Conservation (phyloP, 2,888 invertebrate genomes). For the Eupithecia abbreviata region DNA sequence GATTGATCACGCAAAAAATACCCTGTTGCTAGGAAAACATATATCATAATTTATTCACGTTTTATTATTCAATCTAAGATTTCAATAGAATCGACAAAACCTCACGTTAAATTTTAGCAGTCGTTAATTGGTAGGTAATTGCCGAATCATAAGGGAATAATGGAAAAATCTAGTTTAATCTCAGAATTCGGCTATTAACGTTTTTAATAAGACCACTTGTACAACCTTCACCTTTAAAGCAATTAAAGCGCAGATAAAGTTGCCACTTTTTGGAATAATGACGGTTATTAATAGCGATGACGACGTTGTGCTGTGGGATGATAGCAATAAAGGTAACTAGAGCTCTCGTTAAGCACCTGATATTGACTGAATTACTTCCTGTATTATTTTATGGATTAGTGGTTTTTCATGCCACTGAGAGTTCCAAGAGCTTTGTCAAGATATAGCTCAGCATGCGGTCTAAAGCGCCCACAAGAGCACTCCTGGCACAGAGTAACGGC, state of each 20-base stretch:
- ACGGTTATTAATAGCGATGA: constrained; percentile 21
- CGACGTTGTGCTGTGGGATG: constrained; percentile 21
- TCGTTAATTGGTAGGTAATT: constrained; percentile 58
- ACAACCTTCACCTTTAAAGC: constrained; percentile 40
- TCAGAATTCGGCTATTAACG: constrained; percentile 37
- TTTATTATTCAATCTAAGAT: constrained; percentile 63
- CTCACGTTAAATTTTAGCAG: constrained; percentile 28
- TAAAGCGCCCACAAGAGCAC: constrained; percentile 42
- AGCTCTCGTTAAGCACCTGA: constrained; percentile 14
- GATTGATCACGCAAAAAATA: constrained; percentile 62
- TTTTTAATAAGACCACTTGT: constrained; percentile 16
- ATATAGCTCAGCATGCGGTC: constrained; percentile 36
- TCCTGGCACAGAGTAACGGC: constrained; percentile 48
- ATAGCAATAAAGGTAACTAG: constrained; percentile 17
- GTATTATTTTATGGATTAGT: constrained; percentile 6
- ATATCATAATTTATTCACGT: constrained; percentile 70
- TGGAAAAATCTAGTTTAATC: constrained; percentile 45
- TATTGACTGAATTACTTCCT: constrained; percentile 5
- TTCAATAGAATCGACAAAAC: constrained; percentile 54
- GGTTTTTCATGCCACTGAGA: constrained; percentile 3
- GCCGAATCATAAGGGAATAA: constrained; percentile 49
- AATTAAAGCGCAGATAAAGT: constrained; percentile 33
- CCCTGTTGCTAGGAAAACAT: constrained; percentile 64
- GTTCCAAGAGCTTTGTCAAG: constrained; percentile 24
- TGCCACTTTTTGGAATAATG: constrained; percentile 25